Evolutionary conservation across 1,140 invertebrate genomes (phyloP).

Genomic region (Fopius arisanus): DNA sequence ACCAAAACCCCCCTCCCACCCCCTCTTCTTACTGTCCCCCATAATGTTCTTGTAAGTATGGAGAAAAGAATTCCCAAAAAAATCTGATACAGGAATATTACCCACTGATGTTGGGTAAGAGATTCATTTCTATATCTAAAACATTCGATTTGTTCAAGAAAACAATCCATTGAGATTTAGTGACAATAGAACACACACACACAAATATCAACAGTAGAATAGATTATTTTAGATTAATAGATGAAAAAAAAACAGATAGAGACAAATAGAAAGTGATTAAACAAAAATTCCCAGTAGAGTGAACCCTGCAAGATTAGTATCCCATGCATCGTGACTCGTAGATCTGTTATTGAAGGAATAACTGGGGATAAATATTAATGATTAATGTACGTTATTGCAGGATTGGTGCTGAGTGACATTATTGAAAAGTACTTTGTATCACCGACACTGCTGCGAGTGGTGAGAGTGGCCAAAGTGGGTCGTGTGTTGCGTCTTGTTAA

Average conservation of each 20-base stretch:
- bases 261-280: no score
- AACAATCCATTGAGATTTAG: conserved; percentile 25
- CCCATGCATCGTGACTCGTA: background rate
- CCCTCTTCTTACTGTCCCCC: conserved; percentile 8
- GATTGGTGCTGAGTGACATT: conserved; percentile 93
- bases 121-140: background rate
- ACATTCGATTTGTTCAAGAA: background rate
- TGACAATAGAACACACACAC: conserved; percentile 7
- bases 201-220: background rate
- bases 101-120: conserved; percentile 20
- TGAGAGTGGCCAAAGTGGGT: conserved; percentile 97
- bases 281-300: no score
- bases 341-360: background rate
- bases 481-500: conserved; percentile 96
- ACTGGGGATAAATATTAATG: background rate
- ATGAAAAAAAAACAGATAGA: background rate
- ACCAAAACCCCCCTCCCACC: background rate
- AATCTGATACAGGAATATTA: background rate
- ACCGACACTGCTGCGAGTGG: conserved; percentile 94
- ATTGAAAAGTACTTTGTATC: conserved; percentile 98
- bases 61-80: background rate
- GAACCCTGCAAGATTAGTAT: background rate
- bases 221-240: background rate
- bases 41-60: conserved; percentile 6
- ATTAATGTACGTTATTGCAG: conserved; percentile 63